A percentile compares a stretch with the other conserved stretches of the same genome.
Conservation (phyloP, 2,113 vertebrate genomes). For the Butorides virescens region DNA sequence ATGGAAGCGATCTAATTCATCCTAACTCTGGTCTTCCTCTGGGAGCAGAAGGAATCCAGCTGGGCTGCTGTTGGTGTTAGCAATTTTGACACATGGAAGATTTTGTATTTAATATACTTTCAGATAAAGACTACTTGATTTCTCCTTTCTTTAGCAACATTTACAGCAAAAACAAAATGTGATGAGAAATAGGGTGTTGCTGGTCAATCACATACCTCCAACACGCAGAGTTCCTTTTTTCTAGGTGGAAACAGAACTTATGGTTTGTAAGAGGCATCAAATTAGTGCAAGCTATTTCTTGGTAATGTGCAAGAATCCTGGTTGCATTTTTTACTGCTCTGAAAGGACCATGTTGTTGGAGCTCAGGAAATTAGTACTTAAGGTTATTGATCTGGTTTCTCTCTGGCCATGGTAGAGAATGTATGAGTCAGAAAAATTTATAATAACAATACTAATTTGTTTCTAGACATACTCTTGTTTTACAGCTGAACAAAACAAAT, state of each 20-base stretch:
- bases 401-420: not conserved
- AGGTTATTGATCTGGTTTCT: conserved; percentile 14
- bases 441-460: not conserved
- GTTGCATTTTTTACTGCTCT: not conserved
- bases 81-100: not conserved
- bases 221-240: not conserved
- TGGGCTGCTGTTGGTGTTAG: not conserved
- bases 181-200: not conserved
- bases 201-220: not conserved
- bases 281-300: not conserved
- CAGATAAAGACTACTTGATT: not conserved
- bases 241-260: not conserved
- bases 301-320: not conserved
- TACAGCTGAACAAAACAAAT: not conserved
- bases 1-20: conserved; percentile 47
- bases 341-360: not conserved
- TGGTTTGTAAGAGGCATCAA: not conserved
- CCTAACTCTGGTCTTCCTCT: conserved; percentile 19
- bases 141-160: not conserved
- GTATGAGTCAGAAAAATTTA: not conserved
- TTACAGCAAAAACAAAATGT: not conserved
- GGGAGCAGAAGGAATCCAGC: conserved; percentile 3
- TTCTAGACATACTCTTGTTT: not conserved
- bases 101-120: not conserved
- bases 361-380: not conserved